phyloP scores from a whole-genome alignment of 2,888 invertebrate genomes.

The Leucophenga maculata region DNA sequence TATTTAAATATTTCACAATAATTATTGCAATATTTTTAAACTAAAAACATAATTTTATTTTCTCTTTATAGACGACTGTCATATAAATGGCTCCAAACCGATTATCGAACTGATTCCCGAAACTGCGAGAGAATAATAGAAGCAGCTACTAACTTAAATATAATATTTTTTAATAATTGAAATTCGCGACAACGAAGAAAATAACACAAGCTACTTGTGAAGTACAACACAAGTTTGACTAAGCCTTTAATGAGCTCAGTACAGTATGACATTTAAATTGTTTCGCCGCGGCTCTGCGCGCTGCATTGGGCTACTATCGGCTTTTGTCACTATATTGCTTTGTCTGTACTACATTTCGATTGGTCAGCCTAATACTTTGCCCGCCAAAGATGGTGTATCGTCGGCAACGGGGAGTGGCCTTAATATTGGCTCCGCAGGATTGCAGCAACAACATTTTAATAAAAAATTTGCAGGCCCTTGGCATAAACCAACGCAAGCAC shows the following conservation, averaged over 20 bases:
- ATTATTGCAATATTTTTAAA: too few relatives aligned
- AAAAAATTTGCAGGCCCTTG: slow-evolving; percentile 30
- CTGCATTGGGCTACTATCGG: slow-evolving; percentile 71
- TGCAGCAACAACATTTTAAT: slow-evolving; percentile 35
- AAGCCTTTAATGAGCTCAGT: neutral
- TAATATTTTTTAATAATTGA: neutral
- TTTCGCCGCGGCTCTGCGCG: slow-evolving; percentile 71
- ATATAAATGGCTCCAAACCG: too few relatives aligned
- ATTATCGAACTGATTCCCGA: neutral
- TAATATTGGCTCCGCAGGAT: slow-evolving; percentile 38
- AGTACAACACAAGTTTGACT: neutral
- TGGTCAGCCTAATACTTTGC: slow-evolving; percentile 66
- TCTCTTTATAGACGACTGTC: too few relatives aligned
- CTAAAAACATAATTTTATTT: too few relatives aligned
- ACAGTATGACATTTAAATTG: slow-evolving; percentile 70
- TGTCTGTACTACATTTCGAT: slow-evolving; percentile 72
- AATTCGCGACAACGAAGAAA: neutral
- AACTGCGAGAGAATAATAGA: too few relatives aligned
- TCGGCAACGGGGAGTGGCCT: slow-evolving; percentile 41
- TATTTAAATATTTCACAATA: too few relatives aligned
- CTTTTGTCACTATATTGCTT: slow-evolving; percentile 71
- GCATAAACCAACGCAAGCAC: slow-evolving; percentile 27
- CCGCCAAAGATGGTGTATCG: slow-evolving; percentile 49
- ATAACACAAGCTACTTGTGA: neutral
- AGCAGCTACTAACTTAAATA: neutral